phyloP scores from a whole-genome alignment of 2,888 invertebrate genomes.

The Xylota segnis region DNA sequence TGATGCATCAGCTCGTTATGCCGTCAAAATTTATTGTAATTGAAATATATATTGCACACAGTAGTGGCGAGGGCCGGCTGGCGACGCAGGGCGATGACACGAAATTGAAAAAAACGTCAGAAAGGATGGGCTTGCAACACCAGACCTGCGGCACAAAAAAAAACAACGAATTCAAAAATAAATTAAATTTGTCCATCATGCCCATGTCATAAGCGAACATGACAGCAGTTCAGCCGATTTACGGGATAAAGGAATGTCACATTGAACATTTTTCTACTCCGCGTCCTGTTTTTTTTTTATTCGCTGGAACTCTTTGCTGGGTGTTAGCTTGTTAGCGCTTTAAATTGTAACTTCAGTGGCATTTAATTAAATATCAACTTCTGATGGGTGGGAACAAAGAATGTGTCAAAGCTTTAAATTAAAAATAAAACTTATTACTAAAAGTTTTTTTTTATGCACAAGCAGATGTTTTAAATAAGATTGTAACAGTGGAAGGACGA shows the following conservation, averaged over 20 bases:
- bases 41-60: constrained; percentile 39
- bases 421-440: neutral
- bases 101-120: constrained; percentile 52
- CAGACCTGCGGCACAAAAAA: constrained; percentile 10
- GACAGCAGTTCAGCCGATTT: constrained; percentile 19
- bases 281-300: neutral
- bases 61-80: neutral
- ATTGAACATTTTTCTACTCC: constrained; percentile 3
- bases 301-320: neutral
- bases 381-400: neutral
- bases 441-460: neutral
- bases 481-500: neutral
- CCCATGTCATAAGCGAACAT: constrained; percentile 21
- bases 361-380: constrained; percentile 39
- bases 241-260: neutral
- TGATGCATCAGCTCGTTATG: constrained; percentile 71
- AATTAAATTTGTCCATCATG: constrained; percentile 38
- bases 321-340: constrained; percentile 41
- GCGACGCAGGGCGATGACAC: constrained; percentile 37
- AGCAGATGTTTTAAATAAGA: no score
- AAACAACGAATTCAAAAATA: constrained; percentile 41
- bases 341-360: constrained; percentile 17
- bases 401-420: neutral
- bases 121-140: constrained; percentile 15
- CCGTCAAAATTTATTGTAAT: constrained; percentile 66